Conservation (phyloP, 2,113 vertebrate genomes). For the Cardinalis cardinalis region DNA sequence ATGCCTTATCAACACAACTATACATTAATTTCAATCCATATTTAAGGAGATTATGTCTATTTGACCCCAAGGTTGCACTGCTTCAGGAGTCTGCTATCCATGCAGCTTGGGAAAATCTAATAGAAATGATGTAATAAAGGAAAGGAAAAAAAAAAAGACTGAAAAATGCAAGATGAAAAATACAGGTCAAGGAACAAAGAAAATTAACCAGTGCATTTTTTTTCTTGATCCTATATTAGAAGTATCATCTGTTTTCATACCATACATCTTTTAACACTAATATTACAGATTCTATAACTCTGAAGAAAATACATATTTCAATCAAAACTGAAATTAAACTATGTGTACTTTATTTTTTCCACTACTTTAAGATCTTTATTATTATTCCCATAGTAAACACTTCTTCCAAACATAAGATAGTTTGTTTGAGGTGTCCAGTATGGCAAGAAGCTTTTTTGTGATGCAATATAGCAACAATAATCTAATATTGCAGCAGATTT, state of each 20-base stretch:
- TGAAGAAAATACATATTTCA: background rate
- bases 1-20: background rate
- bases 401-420: background rate
- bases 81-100: background rate
- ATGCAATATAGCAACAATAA: background rate
- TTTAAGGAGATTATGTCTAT: background rate
- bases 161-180: background rate
- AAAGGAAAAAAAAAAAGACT: background rate
- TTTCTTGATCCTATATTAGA: background rate
- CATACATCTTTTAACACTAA: fast-evolving
- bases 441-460: background rate
- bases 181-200: background rate
- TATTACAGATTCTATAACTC: background rate
- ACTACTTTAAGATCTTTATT: background rate
- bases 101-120: background rate
- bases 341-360: background rate
- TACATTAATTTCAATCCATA: background rate
- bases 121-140: background rate
- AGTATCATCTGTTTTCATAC: background rate
- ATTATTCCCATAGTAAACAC: background rate
- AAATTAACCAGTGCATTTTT: background rate
- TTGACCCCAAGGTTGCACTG: background rate
- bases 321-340: background rate
- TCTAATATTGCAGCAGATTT: background rate
- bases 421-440: background rate